These are phyloP conservation scores for Musca domestica DNA, from an alignment of 1,140 invertebrate genomes.

Conservation along the genomic window DNA sequence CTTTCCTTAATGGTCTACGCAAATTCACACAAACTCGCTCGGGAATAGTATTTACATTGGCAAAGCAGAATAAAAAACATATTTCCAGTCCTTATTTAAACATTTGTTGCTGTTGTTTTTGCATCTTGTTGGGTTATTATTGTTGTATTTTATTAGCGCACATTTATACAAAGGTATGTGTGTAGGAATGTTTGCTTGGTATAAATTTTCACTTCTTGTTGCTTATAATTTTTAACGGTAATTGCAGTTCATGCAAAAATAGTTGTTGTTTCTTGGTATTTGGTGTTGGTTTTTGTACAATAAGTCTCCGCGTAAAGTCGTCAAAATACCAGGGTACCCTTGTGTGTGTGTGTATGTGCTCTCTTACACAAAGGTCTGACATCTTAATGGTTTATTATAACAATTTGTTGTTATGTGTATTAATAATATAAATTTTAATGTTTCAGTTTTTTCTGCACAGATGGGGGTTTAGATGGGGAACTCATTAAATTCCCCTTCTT, in stretches of 20 bases:
- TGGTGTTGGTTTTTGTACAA: too few species aligned
- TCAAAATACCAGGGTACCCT: too few species aligned
- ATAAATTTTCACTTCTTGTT: slow-evolving; percentile 3
- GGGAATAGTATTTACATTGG: too few species aligned
- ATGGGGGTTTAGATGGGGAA: too few species aligned
- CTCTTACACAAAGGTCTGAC: not conserved
- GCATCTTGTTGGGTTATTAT: not conserved
- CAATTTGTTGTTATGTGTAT: slow-evolving; percentile 18
- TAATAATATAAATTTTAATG: slow-evolving; percentile 17
- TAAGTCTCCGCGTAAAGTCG: too few species aligned
- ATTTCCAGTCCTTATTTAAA: not conserved
- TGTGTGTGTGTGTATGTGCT: not conserved
- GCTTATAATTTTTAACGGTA: slow-evolving; percentile 20
- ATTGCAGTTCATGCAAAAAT: slow-evolving; percentile 12
- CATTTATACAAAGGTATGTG: not conserved
- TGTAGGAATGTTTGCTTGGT: too few species aligned
- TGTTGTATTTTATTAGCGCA: not conserved
- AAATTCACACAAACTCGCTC: not conserved
- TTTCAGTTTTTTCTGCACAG: not conserved
- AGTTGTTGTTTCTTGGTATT: too few species aligned
- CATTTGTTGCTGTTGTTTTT: not conserved
- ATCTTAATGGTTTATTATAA: slow-evolving; percentile 18
- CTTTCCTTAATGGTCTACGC: slow-evolving; percentile 8
- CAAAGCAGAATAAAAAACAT: not conserved
- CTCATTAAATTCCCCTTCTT: too few species aligned